A percentile compares a stretch with the other conserved stretches of the same genome.
Conservation (phyloP, 2,888 invertebrate species). For the Antheraea assamensis region DNA sequence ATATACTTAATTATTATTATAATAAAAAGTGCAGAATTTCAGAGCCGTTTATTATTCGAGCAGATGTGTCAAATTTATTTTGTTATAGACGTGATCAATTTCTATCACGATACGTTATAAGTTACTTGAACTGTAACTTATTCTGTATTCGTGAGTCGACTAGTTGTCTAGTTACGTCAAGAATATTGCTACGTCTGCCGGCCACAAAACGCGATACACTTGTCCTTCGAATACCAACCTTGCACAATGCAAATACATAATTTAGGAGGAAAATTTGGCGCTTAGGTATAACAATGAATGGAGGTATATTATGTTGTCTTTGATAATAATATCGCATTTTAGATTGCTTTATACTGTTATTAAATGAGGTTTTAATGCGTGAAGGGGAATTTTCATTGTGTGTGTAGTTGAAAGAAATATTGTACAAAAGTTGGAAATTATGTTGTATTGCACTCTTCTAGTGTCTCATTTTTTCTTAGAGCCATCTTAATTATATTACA, state of each 20-base stretch:
- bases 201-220: slow-evolving; percentile 53
- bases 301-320: background rate
- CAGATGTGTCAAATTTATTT: background rate
- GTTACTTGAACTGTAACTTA: slow-evolving; percentile 40
- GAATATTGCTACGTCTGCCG: slow-evolving; percentile 64
- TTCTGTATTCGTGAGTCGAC: slow-evolving; percentile 66
- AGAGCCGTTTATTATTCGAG: background rate
- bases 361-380: background rate
- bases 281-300: background rate
- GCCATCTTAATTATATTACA: too few species aligned
- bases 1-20: background rate
- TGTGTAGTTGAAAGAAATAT: background rate
- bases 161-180: slow-evolving; percentile 63
- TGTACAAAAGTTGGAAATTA: background rate
- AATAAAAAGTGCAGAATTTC: background rate
- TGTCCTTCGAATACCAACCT: slow-evolving; percentile 32
- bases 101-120: slow-evolving; percentile 49
- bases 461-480: background rate
- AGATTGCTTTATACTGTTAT: background rate
- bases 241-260: slow-evolving; percentile 13
- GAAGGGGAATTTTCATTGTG: background rate
- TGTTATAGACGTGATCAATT: slow-evolving; percentile 25
- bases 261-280: slow-evolving; percentile 7
- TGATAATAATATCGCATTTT: background rate
- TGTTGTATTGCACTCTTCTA: background rate